Percentiles rank a stretch among this genome's conserved stretches.
Conservation (phyloP, 2,888 invertebrate species). For the Perizoma affinitatum region DNA sequence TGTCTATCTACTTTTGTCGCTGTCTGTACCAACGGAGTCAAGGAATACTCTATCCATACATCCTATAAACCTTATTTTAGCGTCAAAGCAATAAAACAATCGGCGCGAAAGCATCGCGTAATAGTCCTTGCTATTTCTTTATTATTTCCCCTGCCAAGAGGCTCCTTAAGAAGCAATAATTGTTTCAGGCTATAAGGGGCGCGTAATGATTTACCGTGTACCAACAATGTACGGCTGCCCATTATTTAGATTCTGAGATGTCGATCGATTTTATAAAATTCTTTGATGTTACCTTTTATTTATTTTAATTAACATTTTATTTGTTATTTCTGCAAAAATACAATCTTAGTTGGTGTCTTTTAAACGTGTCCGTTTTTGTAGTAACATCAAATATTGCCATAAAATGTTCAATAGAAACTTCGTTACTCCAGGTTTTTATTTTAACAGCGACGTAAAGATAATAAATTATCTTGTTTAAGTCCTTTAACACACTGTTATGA, state of each 20-base stretch:
- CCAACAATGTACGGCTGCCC: conserved; percentile 31
- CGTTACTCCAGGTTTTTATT: too few species aligned
- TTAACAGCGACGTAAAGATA: too few species aligned
- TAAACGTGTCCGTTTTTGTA: too few species aligned
- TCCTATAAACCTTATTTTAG: conserved; percentile 37
- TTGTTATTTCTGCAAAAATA: too few species aligned
- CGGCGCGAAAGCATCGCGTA: conserved; percentile 42
- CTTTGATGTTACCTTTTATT: background rate
- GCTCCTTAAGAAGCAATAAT: conserved; percentile 66
- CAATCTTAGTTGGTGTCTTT: too few species aligned
- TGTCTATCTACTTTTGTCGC: too few species aligned
- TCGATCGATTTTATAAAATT: conserved; percentile 10
- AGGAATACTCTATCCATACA: background rate
- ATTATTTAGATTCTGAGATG: conserved; percentile 22
- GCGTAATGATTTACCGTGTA: conserved; percentile 50
- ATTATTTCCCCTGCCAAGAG: conserved; percentile 50
- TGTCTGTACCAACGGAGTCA: too few species aligned
- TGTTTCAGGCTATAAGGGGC: conserved; percentile 58
- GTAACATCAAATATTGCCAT: too few species aligned
- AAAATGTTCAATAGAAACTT: too few species aligned
- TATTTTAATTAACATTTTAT: too few species aligned
- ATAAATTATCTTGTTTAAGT: too few species aligned
- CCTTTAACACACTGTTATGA: conserved; percentile 1
- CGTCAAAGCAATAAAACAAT: conserved; percentile 54
- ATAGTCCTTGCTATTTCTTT: conserved; percentile 50